Base-by-base conservation (phyloP, 2,888 invertebrate species). In the Cerastoderma edule region DNA sequence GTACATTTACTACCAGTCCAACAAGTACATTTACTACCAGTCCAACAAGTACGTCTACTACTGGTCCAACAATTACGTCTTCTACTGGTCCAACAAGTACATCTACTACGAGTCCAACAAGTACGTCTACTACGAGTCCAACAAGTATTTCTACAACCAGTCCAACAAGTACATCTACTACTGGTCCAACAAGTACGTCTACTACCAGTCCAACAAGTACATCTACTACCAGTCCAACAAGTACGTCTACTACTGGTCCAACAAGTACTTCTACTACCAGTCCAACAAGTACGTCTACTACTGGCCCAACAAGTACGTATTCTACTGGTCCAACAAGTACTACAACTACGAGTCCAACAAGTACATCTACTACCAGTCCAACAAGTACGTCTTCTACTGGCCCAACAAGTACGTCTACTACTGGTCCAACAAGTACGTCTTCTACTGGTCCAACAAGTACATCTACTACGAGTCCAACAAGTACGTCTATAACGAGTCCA, bases 271-370 rank as follows among this genome's bases (percentile, higher is more conserved):
- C 56, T 35, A 30, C 67, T 19, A 28, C 46, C 46, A 22, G 57
- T 24, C 13, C 71, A 16, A 64, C 44, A 46, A 22, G 35, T 30
- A 3, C 71, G 22, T 39, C 65, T 39, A 71, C 71, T 3, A 65
- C 53, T 33, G 44, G 30, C 1, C 16, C 65, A 19, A 71, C 71
- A 22, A 54, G 44, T 33, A 13, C 65, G 16, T 30, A 24, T 39
- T 8, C 24, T 24, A 24, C 65, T 13, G 39, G 22, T 6, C 1
- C 65, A 1, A 63, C 63, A n/a, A 16, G 35, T 19, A 63, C 22
- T 19, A 63, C 39, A n/a, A 35, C 1, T 63, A 19, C 28, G 22
- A 19, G 35, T 35, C 2, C 63, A n/a, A 32, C 63, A 32, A 35
- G 35, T 4, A 32, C 63, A 39, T n/a, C 33, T 6, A 4, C 57